These are phyloP conservation scores for Habropoda laboriosa DNA, from an alignment of 1,140 invertebrate genomes.

Conservation along the genomic window DNA sequence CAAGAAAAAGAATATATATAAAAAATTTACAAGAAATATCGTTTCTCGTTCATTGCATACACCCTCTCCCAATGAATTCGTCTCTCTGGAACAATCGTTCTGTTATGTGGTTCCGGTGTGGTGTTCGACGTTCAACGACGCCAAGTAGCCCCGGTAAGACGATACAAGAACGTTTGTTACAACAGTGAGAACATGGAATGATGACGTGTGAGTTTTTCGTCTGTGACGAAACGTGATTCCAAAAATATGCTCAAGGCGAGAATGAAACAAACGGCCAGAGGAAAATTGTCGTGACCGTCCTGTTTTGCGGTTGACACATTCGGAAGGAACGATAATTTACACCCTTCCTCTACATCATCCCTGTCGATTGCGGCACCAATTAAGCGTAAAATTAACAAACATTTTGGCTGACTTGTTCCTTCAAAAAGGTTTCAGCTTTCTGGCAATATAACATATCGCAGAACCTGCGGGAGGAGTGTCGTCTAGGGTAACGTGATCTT, in stretches of 20 bases:
- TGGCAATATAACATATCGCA: conserved; percentile 35
- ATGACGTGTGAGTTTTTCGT: conserved; percentile 39
- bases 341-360: conserved; percentile 2
- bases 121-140: background rate
- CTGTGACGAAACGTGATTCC: conserved; percentile 42
- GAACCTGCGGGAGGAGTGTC: conserved; percentile 35
- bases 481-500: conserved; percentile 51
- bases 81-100: background rate
- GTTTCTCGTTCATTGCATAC: background rate
- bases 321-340: conserved; percentile 45
- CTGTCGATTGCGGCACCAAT: conserved; percentile 45
- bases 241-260: conserved; percentile 60
- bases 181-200: conserved; percentile 32
- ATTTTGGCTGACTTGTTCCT: conserved; percentile 39
- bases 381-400: conserved; percentile 62
- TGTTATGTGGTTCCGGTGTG: background rate
- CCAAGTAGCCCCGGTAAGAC: background rate
- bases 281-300: conserved; percentile 9
- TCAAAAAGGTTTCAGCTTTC: conserved; percentile 50
- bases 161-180: conserved; percentile 24
- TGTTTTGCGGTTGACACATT: conserved; percentile 23
- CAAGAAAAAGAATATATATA: conserved; percentile 13
- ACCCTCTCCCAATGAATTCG: background rate
- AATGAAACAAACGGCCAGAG: conserved; percentile 35
- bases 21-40: background rate